Conservation (phyloP, 2,113 vertebrate species). For the Petromus typicus region DNA sequence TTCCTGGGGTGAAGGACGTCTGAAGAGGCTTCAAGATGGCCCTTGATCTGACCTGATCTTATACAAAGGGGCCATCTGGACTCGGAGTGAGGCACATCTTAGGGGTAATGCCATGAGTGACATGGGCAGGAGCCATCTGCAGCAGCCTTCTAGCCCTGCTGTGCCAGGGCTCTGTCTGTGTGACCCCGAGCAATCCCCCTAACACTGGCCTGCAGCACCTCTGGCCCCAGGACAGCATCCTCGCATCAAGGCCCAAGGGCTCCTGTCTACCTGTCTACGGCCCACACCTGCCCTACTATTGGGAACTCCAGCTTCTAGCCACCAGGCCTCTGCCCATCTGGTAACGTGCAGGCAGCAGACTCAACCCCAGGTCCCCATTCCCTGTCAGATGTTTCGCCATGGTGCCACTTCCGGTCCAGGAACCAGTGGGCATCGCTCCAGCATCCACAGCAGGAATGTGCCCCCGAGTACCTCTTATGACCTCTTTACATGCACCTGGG, state of each 20-base stretch:
- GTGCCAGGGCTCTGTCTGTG: background rate
- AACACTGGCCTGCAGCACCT: accelerated
- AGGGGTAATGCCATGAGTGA: accelerated
- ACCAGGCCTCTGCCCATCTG: background rate
- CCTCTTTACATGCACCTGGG: background rate
- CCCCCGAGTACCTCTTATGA: too few relatives aligned
- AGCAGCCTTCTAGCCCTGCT: background rate
- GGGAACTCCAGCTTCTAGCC: too few relatives aligned
- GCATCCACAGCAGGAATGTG: background rate
- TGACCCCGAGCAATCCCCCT: accelerated
- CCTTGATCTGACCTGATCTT: background rate
- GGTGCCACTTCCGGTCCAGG: background rate
- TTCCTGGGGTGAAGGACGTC: background rate
- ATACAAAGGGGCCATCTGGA: background rate
- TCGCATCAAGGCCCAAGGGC: background rate
- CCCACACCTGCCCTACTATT: background rate
- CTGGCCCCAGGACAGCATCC: accelerated
- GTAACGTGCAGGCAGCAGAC: background rate
- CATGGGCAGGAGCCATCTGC: background rate
- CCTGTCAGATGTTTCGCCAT: background rate
- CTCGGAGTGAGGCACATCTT: accelerated
- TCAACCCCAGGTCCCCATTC: background rate
- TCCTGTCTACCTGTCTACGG: accelerated
- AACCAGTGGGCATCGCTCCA: too few relatives aligned
- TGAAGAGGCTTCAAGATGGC: accelerated